phyloP scores from a whole-genome alignment of 2,113 vertebrate genomes.

The Brachyhypopomus gauderio region DNA sequence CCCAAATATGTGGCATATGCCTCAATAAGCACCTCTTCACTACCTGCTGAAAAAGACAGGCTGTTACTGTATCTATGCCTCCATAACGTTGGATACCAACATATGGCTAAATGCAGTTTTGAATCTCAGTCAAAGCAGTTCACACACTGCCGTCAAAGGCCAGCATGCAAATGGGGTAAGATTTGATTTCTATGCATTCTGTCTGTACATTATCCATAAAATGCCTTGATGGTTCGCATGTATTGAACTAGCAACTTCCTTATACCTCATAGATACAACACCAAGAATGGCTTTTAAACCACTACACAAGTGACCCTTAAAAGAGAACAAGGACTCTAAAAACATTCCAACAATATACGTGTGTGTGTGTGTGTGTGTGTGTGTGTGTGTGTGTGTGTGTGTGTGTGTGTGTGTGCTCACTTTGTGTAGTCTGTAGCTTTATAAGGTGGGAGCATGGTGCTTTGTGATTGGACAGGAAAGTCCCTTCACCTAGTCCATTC shows the following conservation, averaged over 20 bases:
- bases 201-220: conserved; percentile 5
- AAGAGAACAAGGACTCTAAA: neutral
- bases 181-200: neutral
- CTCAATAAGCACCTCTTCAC: neutral
- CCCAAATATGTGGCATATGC: conserved; percentile 28
- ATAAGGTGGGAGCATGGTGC: neutral
- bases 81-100: neutral
- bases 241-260: neutral
- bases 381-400: neutral
- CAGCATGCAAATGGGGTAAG: too few species aligned
- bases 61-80: neutral
- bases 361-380: neutral
- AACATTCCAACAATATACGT: neutral
- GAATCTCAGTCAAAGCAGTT: neutral
- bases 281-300: neutral
- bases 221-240: neutral
- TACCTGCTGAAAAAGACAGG: neutral
- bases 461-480: neutral
- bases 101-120: neutral
- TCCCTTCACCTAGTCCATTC: neutral
- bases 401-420: neutral
- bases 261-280: neutral
- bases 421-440: too few species aligned
- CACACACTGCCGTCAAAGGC: too few species aligned
- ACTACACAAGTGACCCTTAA: neutral